Conservation (phyloP, 2,113 vertebrate species). For the Plecotus auritus region DNA sequence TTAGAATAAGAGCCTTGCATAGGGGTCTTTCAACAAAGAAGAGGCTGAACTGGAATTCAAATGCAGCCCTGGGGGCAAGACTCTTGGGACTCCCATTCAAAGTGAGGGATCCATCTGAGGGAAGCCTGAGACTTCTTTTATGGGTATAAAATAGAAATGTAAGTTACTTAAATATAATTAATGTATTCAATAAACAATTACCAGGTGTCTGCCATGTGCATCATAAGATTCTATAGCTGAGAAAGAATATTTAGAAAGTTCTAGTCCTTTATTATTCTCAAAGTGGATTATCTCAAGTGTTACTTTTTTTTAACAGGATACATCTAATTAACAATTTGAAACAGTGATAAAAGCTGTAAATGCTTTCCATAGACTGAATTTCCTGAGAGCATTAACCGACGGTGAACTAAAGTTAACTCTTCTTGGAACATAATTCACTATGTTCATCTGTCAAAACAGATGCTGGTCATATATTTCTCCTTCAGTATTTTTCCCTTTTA, state of each 20-base stretch:
- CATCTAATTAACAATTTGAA: neutral
- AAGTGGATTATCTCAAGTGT: constrained; percentile 27
- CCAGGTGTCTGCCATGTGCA: neutral
- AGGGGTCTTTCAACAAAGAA: neutral
- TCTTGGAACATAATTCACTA: neutral
- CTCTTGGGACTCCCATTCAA: neutral
- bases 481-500: neutral
- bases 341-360: neutral
- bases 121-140: neutral
- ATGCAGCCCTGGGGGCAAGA: neutral
- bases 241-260: neutral
- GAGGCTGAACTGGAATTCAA: neutral
- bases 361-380: constrained; percentile 37
- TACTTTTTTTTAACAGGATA: constrained; percentile 24
- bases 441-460: neutral
- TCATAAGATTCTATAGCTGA: neutral
- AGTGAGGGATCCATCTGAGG: neutral
- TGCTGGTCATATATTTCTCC: neutral
- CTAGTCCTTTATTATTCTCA: neutral
- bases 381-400: neutral
- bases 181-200: neutral
- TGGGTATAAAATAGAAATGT: neutral
- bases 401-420: neutral
- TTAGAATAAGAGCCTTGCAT: neutral
- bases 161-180: neutral